Base-by-base conservation (phyloP, 2,113 vertebrate genomes). In the Menidia beryllina region DNA sequence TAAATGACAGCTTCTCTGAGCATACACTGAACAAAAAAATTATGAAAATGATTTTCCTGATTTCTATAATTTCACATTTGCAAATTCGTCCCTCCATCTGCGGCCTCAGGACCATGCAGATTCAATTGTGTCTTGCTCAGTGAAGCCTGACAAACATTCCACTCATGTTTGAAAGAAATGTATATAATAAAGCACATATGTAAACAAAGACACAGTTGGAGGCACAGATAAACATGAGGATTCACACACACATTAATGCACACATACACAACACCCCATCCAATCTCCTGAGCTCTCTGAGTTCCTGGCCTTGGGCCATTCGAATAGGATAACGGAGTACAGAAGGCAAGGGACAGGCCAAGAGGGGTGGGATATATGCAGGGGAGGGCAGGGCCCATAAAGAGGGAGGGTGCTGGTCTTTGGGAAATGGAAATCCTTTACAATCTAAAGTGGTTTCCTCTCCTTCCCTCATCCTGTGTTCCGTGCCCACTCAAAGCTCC, bases 391-490 rank as follows among this genome's bases (percentile, higher is more conserved):
- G 70, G 67, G 86, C 77, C 78, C 77, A 85, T 15, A 14, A 36
- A 78, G 43, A 74, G 78, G 74, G 81, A 91, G 91, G 77, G 77
- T 30, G 90, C 92, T 91, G 93, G 95, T 92, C 89, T 86, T 91
- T 92, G 85, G 95, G 95, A 96, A 96, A 95, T 94, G 93, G 92
- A 95, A 94, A 93, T 92, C 94, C 92, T 95, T 95, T 93, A 94
- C 94, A 94, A 90, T 90, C 55, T 63, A 36, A 90, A 96, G 94
- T 94, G 91, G 94, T 95, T 97, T 96, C 95, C 94, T 94, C 86
- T 95, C 91, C 94, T 94, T 69, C 79, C 81, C 85, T 75, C 69
- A 63, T 89, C 92, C 88, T 88, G 77, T 68, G 68, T 75, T 83
- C 72, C 69, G 55, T 81, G 76, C 47, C 69, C 86, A 77, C 69